Percentiles rank a stretch among this genome's conserved stretches.
Evolutionary conservation across 1,140 invertebrate genomes (phyloP).

Genomic region (Drosophila varians): DNA sequence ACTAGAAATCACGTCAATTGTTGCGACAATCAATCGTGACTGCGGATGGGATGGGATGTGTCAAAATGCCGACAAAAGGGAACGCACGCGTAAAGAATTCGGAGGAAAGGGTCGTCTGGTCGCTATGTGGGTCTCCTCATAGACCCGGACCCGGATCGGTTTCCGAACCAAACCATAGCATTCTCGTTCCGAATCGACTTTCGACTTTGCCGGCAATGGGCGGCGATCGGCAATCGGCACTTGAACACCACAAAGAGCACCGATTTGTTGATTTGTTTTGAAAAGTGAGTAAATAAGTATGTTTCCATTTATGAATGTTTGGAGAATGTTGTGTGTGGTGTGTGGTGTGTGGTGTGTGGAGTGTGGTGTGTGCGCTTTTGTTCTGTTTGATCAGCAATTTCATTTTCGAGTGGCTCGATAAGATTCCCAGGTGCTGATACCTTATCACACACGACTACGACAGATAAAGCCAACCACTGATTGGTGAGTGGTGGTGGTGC

Average conservation of each 20-base stretch:
- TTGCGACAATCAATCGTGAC: slow-evolving; percentile 79
- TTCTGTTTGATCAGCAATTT: slow-evolving; percentile 80
- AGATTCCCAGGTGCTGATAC: slow-evolving; percentile 74
- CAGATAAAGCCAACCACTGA: slow-evolving; percentile 61
- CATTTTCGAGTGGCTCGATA: slow-evolving; percentile 80
- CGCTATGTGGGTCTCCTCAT: too few relatives aligned
- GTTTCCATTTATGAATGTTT: slow-evolving; percentile 83
- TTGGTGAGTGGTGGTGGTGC: slow-evolving; percentile 45
- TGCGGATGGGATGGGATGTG: slow-evolving; percentile 60
- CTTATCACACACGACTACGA: slow-evolving; percentile 33
- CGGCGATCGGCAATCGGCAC: slow-evolving; percentile 55
- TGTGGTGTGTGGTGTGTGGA: slow-evolving; percentile 38
- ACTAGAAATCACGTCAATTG: slow-evolving; percentile 78
- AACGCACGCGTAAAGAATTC: slow-evolving; percentile 66
- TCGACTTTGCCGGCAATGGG: slow-evolving; percentile 15
- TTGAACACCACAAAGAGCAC: slow-evolving; percentile 77
- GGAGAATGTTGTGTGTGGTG: slow-evolving; percentile 54
- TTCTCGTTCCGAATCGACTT: slow-evolving; percentile 16
- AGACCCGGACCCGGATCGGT: too few relatives aligned
- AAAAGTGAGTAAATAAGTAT: slow-evolving; percentile 83
- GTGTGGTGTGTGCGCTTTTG: slow-evolving; percentile 40
- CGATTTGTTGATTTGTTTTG: slow-evolving; percentile 83
- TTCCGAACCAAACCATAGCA: not conserved
- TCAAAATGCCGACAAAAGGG: slow-evolving; percentile 73
- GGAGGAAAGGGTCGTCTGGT: slow-evolving; percentile 40